Evolutionary conservation across 2,888 invertebrate species (phyloP), one percentile per base, ranked within the genome.

Genomic region (Apodemia zela): DNA sequence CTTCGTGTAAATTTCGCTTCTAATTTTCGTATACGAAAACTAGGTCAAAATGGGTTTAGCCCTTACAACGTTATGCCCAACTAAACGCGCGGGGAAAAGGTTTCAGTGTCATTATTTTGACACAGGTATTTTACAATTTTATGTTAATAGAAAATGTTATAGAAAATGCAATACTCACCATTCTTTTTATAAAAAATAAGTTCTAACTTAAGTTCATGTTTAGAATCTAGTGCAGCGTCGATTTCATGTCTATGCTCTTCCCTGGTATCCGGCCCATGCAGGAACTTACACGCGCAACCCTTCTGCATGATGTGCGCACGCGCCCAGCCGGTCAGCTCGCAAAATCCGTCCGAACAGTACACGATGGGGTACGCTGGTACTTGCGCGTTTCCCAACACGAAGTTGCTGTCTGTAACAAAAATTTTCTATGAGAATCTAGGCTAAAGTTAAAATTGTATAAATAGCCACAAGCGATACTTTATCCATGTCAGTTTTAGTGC

Each of bases 301-400:
- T 98, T 98, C 92, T 98, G 98, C 98, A 98, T 98, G 90, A 98
- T 98, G 93, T 98, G 97, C 71, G 98, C 98, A 77, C 98, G 94
- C 72, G 97, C 94, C 93, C 96, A 98, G 72, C 98, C 97, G 66
- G 98, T 98, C 93, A 98, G 95, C 93, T 98, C 98, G 89, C 97
- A 97, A 93, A 98, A 98, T 67, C 98, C 98, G 93, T 98, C 98
- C 67, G 97, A 98, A 93, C 98, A 98, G 93, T 98, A 98, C 77
- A 98, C 98, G 93, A 98, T 98, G 75, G 98, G 98, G 93, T 97
- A 97, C 76, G 94, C 89, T 67, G 96, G 95, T 77, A 98, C 98
- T 92, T 98, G 98, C 73, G 98, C 98, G 93, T 98, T 98, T 80
- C 98, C 98, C 90, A 98, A 93, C 79, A 98, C 98, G 91, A 98